Percentiles rank a stretch among this genome's conserved stretches.
Conservation (phyloP, 35 echinoderm and acorn worm species). For the Holothuria glaberrima region DNA sequence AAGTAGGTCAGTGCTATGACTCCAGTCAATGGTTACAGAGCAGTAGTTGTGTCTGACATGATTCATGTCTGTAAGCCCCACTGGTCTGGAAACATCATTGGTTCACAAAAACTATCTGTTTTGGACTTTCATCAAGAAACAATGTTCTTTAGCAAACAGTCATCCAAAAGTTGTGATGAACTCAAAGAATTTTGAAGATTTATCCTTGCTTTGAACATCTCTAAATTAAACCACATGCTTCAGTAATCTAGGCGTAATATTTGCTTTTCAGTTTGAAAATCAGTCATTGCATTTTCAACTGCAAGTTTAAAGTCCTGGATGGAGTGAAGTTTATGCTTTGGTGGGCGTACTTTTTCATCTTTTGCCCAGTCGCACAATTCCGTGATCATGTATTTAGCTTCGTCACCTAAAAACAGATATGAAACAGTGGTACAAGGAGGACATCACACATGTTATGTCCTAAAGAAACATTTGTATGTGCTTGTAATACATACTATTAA, state of each 20-base stretch:
- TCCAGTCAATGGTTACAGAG: too few relatives aligned
- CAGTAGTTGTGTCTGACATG: too few relatives aligned
- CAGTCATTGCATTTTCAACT: constrained; percentile 66
- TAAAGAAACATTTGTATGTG: too few relatives aligned
- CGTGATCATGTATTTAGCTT: constrained; percentile 76
- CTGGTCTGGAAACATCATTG: background rate
- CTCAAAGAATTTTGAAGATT: background rate
- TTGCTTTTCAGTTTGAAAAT: constrained; percentile 80
- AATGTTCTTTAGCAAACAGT: background rate
- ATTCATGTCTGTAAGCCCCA: too few relatives aligned
- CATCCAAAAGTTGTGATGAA: too few relatives aligned
- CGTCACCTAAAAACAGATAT: constrained; percentile 53
- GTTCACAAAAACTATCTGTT: background rate
- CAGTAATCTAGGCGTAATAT: constrained; percentile 71
- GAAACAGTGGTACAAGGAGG: too few relatives aligned
- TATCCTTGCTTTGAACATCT: background rate
- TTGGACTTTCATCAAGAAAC: background rate
- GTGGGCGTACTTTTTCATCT: constrained; percentile 63
- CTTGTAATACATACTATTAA: background rate
- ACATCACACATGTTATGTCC: too few relatives aligned
- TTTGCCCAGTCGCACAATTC: constrained; percentile 83
- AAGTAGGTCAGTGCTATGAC: too few relatives aligned
- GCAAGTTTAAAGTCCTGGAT: constrained; percentile 72
- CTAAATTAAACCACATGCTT: background rate
- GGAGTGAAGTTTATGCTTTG: constrained; percentile 70